Percentiles rank a stretch among this genome's conserved stretches.
Conservation (phyloP, 2,888 invertebrate genomes). For the Pristionchus arcanus region DNA sequence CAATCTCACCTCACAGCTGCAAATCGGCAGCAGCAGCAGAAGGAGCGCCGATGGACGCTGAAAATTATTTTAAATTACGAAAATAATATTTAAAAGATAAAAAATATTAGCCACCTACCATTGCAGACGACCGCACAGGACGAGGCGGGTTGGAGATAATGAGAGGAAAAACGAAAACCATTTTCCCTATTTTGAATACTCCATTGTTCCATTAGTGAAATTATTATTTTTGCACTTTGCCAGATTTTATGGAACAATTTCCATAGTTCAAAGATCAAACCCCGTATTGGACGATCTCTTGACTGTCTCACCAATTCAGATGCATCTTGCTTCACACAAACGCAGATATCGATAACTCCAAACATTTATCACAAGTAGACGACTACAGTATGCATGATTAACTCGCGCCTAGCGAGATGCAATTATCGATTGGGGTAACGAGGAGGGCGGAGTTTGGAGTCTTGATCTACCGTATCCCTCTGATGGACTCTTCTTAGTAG, state of each 20-base stretch:
- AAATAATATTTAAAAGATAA: not conserved
- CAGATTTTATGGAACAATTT: too few species aligned
- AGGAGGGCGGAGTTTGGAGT: not conserved
- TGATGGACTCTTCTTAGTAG: not conserved
- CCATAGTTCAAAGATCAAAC: not conserved
- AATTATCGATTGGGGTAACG: constrained; percentile 36
- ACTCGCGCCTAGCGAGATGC: not conserved
- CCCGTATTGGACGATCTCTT: not conserved
- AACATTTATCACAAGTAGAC: constrained; percentile 32
- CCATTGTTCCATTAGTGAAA: not conserved
- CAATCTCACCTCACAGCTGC: not conserved
- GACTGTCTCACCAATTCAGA: not conserved
- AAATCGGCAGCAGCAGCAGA: not conserved
- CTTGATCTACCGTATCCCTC: not conserved
- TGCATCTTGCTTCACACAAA: not conserved
- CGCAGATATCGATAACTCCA: not conserved
- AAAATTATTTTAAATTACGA: not conserved
- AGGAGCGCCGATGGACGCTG: not conserved
- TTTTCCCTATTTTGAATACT: not conserved
- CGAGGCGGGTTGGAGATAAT: not conserved
- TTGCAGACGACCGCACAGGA: not conserved
- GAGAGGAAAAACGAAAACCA: not conserved
- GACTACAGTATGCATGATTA: constrained; percentile 41
- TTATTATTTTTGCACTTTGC: not conserved
- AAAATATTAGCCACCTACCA: not conserved